Conservation (phyloP, 2,113 vertebrate species). For the Misgurnus anguillicaudatus region DNA sequence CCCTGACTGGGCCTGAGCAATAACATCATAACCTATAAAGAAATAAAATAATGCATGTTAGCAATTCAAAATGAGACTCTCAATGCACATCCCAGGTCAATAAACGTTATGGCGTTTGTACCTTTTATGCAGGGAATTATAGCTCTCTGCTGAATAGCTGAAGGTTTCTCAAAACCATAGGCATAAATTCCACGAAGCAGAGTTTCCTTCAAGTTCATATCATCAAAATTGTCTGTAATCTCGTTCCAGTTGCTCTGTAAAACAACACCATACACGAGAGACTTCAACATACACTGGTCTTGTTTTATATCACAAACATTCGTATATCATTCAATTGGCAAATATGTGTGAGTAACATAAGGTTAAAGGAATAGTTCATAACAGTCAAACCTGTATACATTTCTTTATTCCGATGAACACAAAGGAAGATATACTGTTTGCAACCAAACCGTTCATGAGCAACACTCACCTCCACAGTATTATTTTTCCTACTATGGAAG, state of each 20-base stretch:
- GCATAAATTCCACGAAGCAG: slow-evolving; percentile 97
- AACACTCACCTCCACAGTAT: no score
- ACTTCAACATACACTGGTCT: no score
- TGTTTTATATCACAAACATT: neutral
- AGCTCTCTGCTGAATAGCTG: slow-evolving; percentile 97
- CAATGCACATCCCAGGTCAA: no score
- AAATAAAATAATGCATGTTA: neutral
- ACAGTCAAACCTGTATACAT: neutral
- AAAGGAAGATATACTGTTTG: no score
- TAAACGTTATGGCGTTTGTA: slow-evolving; percentile 61
- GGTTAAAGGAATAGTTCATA: no score
- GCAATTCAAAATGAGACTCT: no score
- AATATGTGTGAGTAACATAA: no score
- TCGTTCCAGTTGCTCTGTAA: slow-evolving; percentile 98
- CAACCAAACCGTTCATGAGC: no score
- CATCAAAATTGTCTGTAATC: slow-evolving; percentile 98
- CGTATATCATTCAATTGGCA: no score
- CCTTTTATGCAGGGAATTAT: slow-evolving; percentile 99
- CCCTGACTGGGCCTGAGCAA: slow-evolving; percentile 99
- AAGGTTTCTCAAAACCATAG: slow-evolving; percentile 99
- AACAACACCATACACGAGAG: neutral
- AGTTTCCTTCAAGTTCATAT: slow-evolving; percentile 98
- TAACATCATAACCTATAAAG: slow-evolving; percentile 95
- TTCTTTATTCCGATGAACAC: no score
- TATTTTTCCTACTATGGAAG: no score